Percentiles rank a stretch among this genome's conserved stretches.
These are phyloP conservation scores for Cynodonichthys magdalenae DNA, from an alignment of 2,797 vertebrate species.

Conservation along the genomic window DNA sequence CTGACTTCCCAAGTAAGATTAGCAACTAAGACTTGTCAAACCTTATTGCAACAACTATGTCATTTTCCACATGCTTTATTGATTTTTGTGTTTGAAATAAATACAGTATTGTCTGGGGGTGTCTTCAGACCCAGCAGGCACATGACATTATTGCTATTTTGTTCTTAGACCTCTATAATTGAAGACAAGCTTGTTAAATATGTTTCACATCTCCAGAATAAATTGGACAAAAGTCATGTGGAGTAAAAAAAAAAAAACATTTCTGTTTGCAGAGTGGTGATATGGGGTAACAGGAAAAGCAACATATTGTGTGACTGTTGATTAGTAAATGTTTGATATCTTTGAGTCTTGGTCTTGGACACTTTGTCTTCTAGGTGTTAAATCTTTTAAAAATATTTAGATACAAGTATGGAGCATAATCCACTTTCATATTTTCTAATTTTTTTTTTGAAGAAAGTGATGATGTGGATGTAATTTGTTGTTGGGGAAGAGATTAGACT, in stretches of 20 bases:
- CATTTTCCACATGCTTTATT: constrained; percentile 9
- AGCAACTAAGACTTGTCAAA: constrained; percentile 10
- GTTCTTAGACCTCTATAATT: constrained; percentile 46
- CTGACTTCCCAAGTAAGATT: constrained; percentile 42
- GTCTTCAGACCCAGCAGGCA: constrained; percentile 3
- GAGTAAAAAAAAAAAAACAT: constrained; percentile 28
- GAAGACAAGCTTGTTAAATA: constrained; percentile 49
- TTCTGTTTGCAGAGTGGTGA: constrained; percentile 41
- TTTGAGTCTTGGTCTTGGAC: constrained; percentile 9
- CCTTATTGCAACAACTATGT: constrained; percentile 18
- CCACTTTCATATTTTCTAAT: constrained; percentile 30
- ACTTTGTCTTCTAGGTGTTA: constrained; percentile 23
- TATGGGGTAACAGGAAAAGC: constrained; percentile 46
- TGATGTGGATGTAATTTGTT: constrained; percentile 73
- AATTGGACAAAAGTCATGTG: constrained; percentile 67
- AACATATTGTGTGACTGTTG: constrained; percentile 33
- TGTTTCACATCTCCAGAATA: constrained; percentile 42
- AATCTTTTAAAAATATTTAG: constrained; percentile 25
- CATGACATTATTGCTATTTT: constrained; percentile 9
- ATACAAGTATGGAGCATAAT: constrained; percentile 41
- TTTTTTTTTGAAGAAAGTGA: constrained; percentile 66
- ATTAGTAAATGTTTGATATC: constrained; percentile 36
- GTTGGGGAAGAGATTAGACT: constrained; percentile 68
- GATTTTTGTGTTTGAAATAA: constrained; percentile 24
- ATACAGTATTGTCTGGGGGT: constrained; percentile 6